A percentile compares a stretch with the other conserved stretches of the same genome.
These are phyloP conservation scores for Protosalanx chinensis DNA, from an alignment of 2,797 vertebrate genomes.

Conservation along the genomic window DNA sequence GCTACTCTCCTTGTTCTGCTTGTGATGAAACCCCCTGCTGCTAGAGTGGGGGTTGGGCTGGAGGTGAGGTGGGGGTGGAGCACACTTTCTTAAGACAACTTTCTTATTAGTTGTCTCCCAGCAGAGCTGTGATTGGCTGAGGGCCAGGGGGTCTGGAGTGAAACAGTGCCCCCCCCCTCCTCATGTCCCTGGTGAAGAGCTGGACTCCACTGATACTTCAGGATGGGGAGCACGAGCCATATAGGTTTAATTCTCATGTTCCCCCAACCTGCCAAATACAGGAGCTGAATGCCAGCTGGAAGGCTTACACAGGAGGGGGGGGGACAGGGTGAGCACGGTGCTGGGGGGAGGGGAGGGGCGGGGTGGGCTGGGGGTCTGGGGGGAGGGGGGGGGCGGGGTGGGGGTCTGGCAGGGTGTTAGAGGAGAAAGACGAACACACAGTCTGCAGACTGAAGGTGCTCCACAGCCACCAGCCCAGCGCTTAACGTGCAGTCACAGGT, in stretches of 20 bases:
- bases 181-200: conserved; percentile 73
- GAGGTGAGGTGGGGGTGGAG: no score
- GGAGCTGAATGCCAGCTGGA: conserved; percentile 77
- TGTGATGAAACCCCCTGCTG: conserved; percentile 16
- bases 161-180: conserved; percentile 66
- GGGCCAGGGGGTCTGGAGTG: conserved; percentile 69
- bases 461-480: conserved; percentile 56
- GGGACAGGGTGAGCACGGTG: conserved; percentile 26
- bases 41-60: no score
- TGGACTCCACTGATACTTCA: conserved; percentile 83
- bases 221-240: conserved; percentile 71
- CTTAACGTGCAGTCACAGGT: conserved; percentile 65
- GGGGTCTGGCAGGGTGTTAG: conserved; percentile 59
- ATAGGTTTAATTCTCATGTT: conserved; percentile 82
- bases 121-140: conserved; percentile 59
- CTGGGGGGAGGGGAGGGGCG: conserved; percentile 32
- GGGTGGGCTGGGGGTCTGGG: conserved; percentile 10
- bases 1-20: conserved; percentile 15
- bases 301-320: conserved; percentile 68
- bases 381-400: conserved; percentile 11
- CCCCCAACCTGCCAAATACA: conserved; percentile 75
- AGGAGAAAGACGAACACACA: conserved; percentile 3
- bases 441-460: conserved; percentile 65
- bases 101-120: conserved; percentile 45
- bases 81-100: conserved; percentile 53